Percentiles rank a stretch among this genome's conserved stretches.
Conservation (phyloP, 2,888 invertebrate genomes). For the Sminthurides aquaticus region DNA sequence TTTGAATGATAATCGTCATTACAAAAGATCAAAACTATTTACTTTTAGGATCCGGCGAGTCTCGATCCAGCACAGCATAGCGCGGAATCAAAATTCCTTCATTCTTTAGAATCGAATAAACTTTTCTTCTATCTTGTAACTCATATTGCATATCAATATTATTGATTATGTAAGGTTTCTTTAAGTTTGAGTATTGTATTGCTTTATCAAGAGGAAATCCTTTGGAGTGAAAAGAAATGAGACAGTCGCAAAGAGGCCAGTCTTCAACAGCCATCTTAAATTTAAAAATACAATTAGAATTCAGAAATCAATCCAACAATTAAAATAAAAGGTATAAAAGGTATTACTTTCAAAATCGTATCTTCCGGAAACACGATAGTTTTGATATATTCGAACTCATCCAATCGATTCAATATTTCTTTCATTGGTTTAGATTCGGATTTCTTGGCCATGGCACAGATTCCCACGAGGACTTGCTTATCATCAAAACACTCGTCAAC, state of each 20-base stretch:
- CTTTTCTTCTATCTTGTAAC: slow-evolving; percentile 75
- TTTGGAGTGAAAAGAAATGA: slow-evolving; percentile 96
- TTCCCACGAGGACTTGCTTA: slow-evolving; percentile 91
- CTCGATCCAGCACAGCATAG: slow-evolving; percentile 92
- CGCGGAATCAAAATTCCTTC: slow-evolving; percentile 97
- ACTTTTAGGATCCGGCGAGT: slow-evolving; percentile 85
- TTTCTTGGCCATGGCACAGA: slow-evolving; percentile 99
- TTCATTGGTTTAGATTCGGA: slow-evolving; percentile 99
- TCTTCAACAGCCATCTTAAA: slow-evolving; percentile 84
- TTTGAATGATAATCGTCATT: no score
- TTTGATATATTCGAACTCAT: slow-evolving; percentile 93
- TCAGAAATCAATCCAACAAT: no score
- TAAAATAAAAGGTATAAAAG: no score
- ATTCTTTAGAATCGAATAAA: slow-evolving; percentile 84
- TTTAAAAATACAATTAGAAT: slow-evolving; percentile 9
- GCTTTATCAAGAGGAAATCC: slow-evolving; percentile 98
- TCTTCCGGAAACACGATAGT: slow-evolving; percentile 92
- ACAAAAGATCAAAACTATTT: slow-evolving; percentile 47
- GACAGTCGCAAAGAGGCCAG: slow-evolving; percentile 96
- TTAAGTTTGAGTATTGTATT: slow-evolving; percentile 84
- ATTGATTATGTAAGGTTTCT: slow-evolving; percentile 94
- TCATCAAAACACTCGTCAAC: slow-evolving; percentile 50
- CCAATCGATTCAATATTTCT: slow-evolving; percentile 89
- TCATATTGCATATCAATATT: slow-evolving; percentile 98
- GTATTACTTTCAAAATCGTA: slow-evolving; percentile 87